Evolutionary conservation across 2,888 invertebrate species (phyloP).

Genomic region (Caenorhabditis angaria): DNA sequence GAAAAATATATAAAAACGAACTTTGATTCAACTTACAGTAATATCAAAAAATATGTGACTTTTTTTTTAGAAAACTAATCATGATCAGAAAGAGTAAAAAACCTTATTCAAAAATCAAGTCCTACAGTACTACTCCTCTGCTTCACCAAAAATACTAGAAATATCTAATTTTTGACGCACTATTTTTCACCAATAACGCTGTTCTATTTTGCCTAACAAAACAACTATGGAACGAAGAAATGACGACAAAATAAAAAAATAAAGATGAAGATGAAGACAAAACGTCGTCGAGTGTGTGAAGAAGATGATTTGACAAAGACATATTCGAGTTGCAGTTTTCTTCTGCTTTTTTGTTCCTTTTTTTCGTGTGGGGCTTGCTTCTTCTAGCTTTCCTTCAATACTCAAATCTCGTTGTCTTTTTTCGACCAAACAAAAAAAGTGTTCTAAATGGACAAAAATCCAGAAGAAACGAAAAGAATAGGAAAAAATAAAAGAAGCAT

Average conservation of each 20-base stretch:
- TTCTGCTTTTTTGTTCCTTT: neutral
- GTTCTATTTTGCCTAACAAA: neutral
- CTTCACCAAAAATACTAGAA: no score
- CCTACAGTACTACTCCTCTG: no score
- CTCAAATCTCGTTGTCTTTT: neutral
- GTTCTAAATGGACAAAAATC: neutral
- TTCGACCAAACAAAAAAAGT: neutral
- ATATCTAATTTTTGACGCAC: no score
- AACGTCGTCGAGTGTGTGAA: slow-evolving; percentile 5
- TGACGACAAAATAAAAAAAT: neutral
- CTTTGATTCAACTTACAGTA: no score
- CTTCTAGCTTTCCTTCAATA: no score
- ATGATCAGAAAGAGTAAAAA: no score
- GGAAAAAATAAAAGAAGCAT: slow-evolving; percentile 3
- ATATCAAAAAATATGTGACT: no score
- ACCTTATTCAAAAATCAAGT: no score
- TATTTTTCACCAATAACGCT: neutral
- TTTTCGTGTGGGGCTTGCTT: no score
- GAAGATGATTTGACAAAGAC: slow-evolving; percentile 44
- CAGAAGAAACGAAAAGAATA: neutral
- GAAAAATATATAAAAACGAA: no score
- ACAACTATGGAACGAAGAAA: neutral
- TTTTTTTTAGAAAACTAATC: no score
- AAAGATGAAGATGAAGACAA: neutral
- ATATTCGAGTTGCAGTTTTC: slow-evolving; percentile 12